These are phyloP conservation scores for Narcine bancroftii DNA, from an alignment of 2,113 vertebrate genomes.

Conservation along the genomic window DNA sequence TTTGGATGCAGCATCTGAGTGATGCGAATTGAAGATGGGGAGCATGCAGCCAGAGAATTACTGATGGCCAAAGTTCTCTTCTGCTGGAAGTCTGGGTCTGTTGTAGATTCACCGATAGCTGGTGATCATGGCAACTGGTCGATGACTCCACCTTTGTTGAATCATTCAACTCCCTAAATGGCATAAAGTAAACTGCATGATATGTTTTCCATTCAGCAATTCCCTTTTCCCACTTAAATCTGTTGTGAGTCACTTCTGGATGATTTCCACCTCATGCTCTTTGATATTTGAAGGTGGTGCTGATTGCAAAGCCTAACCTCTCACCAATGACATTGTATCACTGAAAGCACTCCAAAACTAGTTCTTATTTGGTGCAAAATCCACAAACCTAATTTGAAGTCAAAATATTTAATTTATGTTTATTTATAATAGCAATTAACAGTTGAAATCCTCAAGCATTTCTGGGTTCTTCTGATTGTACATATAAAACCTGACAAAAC, in stretches of 20 bases:
- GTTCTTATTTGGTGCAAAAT: neutral
- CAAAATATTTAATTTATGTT: neutral
- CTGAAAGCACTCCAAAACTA: neutral
- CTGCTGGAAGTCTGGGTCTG: neutral
- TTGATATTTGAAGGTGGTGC: neutral
- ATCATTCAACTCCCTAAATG: neutral
- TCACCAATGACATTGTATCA: neutral
- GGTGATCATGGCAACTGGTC: neutral
- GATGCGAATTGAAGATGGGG: too few species aligned
- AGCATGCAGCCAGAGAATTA: neutral
- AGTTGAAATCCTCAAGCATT: neutral
- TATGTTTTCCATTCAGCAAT: neutral
- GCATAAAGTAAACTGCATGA: neutral
- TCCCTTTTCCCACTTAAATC: neutral
- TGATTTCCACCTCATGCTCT: neutral
- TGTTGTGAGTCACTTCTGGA: conserved; percentile 4
- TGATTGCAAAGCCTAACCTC: neutral
- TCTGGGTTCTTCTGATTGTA: neutral
- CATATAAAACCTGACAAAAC: too few species aligned
- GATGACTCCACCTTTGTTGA: neutral
- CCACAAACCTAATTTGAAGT: neutral
- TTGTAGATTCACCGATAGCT: neutral
- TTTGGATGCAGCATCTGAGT: neutral
- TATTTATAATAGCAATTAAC: neutral
- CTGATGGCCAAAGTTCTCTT: neutral